A percentile compares a stretch with the other conserved stretches of the same genome.
Evolutionary conservation across 2,113 vertebrate species (phyloP).

Genomic region (Xiphorhynchus elegans): DNA sequence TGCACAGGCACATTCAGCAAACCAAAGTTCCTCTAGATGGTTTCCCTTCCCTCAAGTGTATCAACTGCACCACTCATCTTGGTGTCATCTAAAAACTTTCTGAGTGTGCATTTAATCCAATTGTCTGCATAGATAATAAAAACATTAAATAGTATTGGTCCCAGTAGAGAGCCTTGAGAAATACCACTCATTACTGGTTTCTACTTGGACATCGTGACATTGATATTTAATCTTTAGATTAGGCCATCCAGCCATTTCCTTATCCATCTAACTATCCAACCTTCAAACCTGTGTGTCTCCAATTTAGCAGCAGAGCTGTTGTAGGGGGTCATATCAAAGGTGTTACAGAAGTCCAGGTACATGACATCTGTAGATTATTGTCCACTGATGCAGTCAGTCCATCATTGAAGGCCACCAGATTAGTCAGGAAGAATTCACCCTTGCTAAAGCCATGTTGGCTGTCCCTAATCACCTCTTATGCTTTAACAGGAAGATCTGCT

Average conservation of each 20-base stretch:
- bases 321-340: background rate
- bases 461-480: background rate
- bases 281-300: background rate
- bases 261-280: background rate
- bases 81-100: background rate
- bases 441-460: background rate
- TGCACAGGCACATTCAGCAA: rapidly evolving
- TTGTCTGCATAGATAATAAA: background rate
- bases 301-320: background rate
- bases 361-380: rapidly evolving
- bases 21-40: background rate
- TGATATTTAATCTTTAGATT: background rate
- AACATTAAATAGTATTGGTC: background rate
- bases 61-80: background rate
- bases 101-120: background rate
- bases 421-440: background rate
- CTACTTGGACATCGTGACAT: background rate
- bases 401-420: background rate
- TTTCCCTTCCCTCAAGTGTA: rapidly evolving
- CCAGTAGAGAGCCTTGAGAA: background rate
- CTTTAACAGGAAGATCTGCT: background rate
- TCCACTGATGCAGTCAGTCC: background rate
- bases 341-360: background rate
- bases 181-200: background rate
- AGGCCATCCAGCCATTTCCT: background rate